Evolutionary conservation across 2,797 vertebrate genomes (phyloP).

Genomic region (Sternarchorhynchus goeldii): DNA sequence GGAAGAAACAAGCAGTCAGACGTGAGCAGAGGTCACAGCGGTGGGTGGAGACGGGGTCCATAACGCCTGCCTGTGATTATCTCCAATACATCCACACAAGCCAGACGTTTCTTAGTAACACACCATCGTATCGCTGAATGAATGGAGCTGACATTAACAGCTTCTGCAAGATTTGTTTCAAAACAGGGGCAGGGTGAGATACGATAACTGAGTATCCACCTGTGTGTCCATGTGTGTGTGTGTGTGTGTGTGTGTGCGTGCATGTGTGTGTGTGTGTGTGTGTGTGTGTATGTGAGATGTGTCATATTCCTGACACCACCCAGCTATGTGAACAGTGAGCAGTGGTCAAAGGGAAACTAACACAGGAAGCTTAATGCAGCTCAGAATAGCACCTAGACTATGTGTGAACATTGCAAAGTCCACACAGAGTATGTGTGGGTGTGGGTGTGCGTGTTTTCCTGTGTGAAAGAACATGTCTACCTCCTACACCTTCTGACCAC

Average conservation of each 20-base stretch:
- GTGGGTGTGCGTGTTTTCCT: not conserved
- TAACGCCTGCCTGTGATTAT: not conserved
- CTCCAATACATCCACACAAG: not conserved
- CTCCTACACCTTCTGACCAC: slow-evolving; percentile 15
- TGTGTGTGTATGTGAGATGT: not conserved
- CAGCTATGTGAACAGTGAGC: not conserved
- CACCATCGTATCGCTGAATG: not conserved
- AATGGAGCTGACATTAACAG: not conserved
- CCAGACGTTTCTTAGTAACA: not conserved
- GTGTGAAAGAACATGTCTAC: slow-evolving; percentile 12
- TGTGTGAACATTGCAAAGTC: not conserved
- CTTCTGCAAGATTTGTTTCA: not conserved
- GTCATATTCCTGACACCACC: slow-evolving; percentile 19
- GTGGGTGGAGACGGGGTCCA: not conserved
- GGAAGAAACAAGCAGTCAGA: slow-evolving; percentile 48
- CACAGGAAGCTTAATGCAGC: slow-evolving; percentile 53
- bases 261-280: slow-evolving; percentile 5
- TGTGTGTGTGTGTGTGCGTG: not conserved
- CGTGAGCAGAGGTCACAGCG: not conserved
- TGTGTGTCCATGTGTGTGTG: not conserved
- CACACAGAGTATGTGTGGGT: slow-evolving; percentile 6
- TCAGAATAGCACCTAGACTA: slow-evolving; percentile 39
- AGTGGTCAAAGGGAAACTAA: slow-evolving; percentile 45
- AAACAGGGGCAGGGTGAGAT: not conserved
- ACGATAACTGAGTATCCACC: not conserved